Conservation (phyloP, 2,797 vertebrate genomes). For the Lophura swinhoii region DNA sequence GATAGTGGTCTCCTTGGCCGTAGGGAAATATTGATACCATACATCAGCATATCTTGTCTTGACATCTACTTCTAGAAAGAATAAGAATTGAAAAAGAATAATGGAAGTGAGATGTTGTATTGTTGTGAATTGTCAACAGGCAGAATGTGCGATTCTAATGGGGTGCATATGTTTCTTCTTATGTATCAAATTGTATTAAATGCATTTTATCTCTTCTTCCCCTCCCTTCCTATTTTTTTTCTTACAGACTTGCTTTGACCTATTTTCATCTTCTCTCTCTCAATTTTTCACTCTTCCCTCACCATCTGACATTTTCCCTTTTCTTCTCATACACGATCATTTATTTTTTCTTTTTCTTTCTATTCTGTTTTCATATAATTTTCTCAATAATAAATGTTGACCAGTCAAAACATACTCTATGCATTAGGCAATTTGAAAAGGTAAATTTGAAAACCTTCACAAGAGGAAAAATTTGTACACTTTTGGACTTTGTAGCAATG, state of each 20-base stretch:
- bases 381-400: neutral
- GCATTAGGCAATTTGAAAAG: neutral
- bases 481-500: neutral
- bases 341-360: neutral
- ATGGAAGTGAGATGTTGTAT: constrained; percentile 14
- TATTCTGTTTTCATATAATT: neutral
- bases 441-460: neutral
- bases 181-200: neutral
- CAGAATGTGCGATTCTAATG: neutral
- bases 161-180: neutral
- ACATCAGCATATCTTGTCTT: constrained; percentile 53
- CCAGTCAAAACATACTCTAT: neutral
- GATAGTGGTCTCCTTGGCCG: constrained; percentile 71
- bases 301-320: neutral
- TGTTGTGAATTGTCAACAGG: neutral
- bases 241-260: neutral
- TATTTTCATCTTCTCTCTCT: neutral
- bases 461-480: neutral
- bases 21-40: constrained; percentile 65
- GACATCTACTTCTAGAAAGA: constrained; percentile 42
- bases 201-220: neutral
- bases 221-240: neutral
- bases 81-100: constrained; percentile 20
- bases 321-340: neutral
- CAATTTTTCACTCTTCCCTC: constrained; percentile 9